Evolutionary conservation across 23 tunicate species (phyloP).

Genomic region (Corella eumyota): DNA sequence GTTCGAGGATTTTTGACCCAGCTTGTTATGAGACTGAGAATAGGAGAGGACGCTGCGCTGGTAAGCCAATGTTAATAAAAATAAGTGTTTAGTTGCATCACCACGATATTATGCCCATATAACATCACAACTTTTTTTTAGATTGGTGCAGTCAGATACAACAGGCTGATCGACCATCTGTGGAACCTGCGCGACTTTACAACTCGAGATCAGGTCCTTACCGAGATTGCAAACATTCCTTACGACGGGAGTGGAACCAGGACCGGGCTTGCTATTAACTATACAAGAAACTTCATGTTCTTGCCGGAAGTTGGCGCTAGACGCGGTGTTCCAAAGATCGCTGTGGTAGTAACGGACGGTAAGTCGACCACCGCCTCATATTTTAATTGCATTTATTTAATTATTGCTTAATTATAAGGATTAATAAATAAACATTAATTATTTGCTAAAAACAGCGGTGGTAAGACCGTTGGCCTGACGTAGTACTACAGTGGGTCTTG

Average conservation of each 20-base stretch:
- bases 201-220: conserved; percentile 15
- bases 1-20: conserved; percentile 24
- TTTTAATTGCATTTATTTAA: too few relatives aligned
- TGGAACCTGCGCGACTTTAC: conserved; percentile 45
- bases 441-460: too few relatives aligned
- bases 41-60: conserved; percentile 56
- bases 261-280: conserved; percentile 59
- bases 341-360: conserved; percentile 70
- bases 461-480: too few relatives aligned
- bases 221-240: conserved; percentile 30
- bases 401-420: too few relatives aligned
- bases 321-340: conserved; percentile 37
- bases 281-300: conserved; percentile 37
- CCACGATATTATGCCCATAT: not conserved
- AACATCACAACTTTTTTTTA: conserved; percentile 5
- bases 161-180: conserved; percentile 28
- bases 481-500: too few relatives aligned
- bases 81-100: not conserved
- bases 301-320: conserved; percentile 24
- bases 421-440: too few relatives aligned
- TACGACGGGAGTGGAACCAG: conserved; percentile 63
- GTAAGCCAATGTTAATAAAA: conserved; percentile 12
- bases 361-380: too few relatives aligned
- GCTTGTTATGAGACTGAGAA: conserved; percentile 34
- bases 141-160: conserved; percentile 82